These are phyloP conservation scores for Syndactyla subalaris DNA, from an alignment of 2,797 vertebrate species.

Conservation along the genomic window DNA sequence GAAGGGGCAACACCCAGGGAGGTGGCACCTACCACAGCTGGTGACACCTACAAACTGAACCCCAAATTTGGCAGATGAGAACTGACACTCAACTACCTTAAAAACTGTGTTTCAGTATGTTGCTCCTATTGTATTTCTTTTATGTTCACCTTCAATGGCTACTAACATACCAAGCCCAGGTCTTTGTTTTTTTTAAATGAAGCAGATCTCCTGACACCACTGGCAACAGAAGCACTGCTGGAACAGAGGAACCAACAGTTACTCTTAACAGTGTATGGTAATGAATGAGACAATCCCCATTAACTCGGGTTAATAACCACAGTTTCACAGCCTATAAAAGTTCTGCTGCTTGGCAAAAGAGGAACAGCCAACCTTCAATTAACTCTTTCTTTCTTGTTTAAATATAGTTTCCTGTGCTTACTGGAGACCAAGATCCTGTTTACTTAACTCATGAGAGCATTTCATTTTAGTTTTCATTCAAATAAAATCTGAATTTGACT, in stretches of 20 bases:
- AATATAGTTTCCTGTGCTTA: neutral
- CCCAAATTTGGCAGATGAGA: neutral
- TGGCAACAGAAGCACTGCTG: neutral
- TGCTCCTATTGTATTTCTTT: constrained; percentile 10
- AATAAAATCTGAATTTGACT: neutral
- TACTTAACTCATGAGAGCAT: neutral
- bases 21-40: neutral
- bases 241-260: constrained; percentile 10
- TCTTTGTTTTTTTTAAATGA: neutral
- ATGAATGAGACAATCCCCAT: constrained; percentile 3
- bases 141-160: constrained; percentile 2
- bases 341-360: neutral
- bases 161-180: neutral
- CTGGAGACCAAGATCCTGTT: neutral
- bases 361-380: neutral
- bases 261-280: neutral
- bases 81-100: neutral
- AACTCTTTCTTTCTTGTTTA: neutral
- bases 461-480: neutral
- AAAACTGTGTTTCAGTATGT: neutral
- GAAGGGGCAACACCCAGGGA: neutral
- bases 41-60: neutral
- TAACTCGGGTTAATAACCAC: constrained; percentile 5
- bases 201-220: constrained; percentile 16
- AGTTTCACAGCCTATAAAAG: neutral